Percentiles rank a stretch among this genome's conserved stretches.
Evolutionary conservation across 2,113 vertebrate species (phyloP).

Genomic region (Albula goreensis): DNA sequence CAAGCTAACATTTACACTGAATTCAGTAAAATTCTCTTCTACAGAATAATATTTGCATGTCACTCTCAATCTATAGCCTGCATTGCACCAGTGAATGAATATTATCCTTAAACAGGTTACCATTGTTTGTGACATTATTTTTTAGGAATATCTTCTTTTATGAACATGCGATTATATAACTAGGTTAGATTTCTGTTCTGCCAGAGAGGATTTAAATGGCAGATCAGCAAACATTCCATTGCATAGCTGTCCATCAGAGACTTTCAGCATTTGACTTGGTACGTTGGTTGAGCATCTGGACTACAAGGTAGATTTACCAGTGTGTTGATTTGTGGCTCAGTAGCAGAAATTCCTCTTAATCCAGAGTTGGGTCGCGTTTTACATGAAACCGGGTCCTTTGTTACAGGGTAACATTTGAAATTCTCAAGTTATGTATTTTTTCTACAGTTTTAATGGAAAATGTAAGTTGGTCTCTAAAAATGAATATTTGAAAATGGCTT

Average conservation of each 20-base stretch:
- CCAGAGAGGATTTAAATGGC: too few relatives aligned
- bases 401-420: not conserved
- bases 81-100: not conserved
- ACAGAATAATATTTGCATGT: not conserved
- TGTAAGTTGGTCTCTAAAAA: not conserved
- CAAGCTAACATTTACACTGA: not conserved
- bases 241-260: too few relatives aligned
- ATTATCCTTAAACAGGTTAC: not conserved
- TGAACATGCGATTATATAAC: too few relatives aligned
- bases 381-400: conserved; percentile 7
- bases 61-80: not conserved
- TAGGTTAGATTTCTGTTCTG: too few relatives aligned
- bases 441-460: not conserved
- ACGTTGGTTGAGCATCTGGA: not conserved
- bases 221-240: too few relatives aligned
- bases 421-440: conserved; percentile 10
- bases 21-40: not conserved
- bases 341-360: not conserved
- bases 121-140: not conserved
- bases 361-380: not conserved
- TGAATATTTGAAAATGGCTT: conserved; percentile 4
- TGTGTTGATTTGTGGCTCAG: not conserved
- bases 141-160: not conserved
- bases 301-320: not conserved
- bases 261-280: not conserved